Conservation (phyloP, 2,888 invertebrate genomes). For the Acanthosoma haemorrhoidale region DNA sequence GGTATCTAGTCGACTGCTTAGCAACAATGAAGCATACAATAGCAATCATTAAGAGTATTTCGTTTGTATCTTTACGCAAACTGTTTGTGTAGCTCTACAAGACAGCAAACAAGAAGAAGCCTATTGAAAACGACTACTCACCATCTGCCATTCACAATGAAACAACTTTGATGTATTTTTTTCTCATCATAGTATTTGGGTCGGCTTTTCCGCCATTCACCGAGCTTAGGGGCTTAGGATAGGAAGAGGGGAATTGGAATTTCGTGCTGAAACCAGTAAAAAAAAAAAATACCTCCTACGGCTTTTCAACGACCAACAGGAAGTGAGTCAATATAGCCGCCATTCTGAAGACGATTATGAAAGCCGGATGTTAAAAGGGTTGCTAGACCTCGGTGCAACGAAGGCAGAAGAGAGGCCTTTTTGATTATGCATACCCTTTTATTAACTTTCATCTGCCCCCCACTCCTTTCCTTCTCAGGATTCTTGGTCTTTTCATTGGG, state of each 20-base stretch:
- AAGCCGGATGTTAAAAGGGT: slow-evolving; percentile 3
- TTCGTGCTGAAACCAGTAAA: neutral
- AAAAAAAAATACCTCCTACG: neutral
- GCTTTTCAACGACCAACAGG: neutral
- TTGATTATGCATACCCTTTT: slow-evolving; percentile 5
- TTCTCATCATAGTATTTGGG: too few species aligned
- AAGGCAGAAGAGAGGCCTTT: neutral
- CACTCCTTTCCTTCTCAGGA: neutral
- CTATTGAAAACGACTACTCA: too few species aligned
- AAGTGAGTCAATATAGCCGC: neutral
- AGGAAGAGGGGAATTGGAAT: neutral
- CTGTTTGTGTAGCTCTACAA: too few species aligned
- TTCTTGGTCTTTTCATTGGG: neutral
- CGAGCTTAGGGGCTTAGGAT: too few species aligned
- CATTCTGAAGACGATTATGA: neutral
- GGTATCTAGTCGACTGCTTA: too few species aligned
- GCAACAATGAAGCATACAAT: too few species aligned
- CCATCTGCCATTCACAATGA: too few species aligned
- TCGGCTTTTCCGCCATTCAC: too few species aligned
- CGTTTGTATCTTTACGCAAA: too few species aligned
- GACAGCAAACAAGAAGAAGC: too few species aligned
- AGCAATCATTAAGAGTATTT: too few species aligned
- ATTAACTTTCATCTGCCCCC: neutral
- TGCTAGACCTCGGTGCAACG: neutral
- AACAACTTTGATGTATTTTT: too few species aligned